phyloP scores from a whole-genome alignment of 2,113 vertebrate species.

The Plecotus auritus region DNA sequence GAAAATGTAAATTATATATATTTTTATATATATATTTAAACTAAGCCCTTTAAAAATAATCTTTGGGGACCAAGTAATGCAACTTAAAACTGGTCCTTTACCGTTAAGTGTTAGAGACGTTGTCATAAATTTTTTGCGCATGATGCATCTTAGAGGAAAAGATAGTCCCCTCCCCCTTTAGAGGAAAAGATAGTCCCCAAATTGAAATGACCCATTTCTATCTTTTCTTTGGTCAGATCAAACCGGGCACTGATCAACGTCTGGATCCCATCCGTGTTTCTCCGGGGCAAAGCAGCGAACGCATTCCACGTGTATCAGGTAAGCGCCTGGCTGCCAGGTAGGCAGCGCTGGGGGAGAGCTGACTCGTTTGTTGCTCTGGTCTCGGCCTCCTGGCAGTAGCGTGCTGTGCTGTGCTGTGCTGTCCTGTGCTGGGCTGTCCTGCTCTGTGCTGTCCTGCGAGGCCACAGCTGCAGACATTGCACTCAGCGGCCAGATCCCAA shows the following conservation, averaged over 20 bases:
- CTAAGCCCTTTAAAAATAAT: neutral
- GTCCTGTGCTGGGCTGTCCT: too few species aligned
- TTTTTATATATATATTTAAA: neutral
- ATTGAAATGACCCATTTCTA: neutral
- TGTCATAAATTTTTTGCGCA: neutral
- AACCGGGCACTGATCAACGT: constrained; percentile 98
- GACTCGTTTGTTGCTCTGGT: neutral
- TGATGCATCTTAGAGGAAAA: neutral
- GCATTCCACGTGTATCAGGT: constrained; percentile 99
- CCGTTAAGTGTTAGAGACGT: fast-evolving
- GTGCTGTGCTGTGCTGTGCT: fast-evolving
- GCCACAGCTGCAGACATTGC: fast-evolving
- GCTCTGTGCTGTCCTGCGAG: too few species aligned
- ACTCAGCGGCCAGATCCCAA: fast-evolving
- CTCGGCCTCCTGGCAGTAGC: neutral
- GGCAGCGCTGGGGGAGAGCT: fast-evolving
- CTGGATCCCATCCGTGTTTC: constrained; percentile 98
- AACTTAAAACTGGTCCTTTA: neutral
- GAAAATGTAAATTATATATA: too few species aligned
- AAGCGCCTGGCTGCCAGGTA: neutral
- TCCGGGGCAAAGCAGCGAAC: constrained; percentile 94
- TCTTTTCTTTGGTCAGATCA: constrained; percentile 82
- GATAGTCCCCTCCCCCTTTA: neutral
- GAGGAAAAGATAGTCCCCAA: neutral
- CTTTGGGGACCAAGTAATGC: too few species aligned